Percentiles rank a stretch among this genome's conserved stretches.
These are phyloP conservation scores for Todiramphus saurophagus DNA, from an alignment of 2,113 vertebrate species.

Conservation along the genomic window DNA sequence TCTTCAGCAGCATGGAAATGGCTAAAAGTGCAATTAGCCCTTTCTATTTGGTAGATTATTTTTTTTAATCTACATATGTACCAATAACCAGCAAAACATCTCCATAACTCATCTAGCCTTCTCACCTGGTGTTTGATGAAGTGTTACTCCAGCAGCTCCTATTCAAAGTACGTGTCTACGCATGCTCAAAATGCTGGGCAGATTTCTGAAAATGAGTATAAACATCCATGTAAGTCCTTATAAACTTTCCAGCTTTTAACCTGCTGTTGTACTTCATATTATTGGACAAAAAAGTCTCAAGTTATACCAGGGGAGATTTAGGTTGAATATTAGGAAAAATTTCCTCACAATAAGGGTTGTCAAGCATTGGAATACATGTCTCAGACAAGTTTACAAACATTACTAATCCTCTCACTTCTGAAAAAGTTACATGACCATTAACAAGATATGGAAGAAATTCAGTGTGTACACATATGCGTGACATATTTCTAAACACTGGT, in stretches of 20 bases:
- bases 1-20: background rate
- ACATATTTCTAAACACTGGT: background rate
- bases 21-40: background rate
- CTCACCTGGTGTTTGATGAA: background rate
- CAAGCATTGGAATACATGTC: background rate
- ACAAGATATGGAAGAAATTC: background rate
- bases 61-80: background rate
- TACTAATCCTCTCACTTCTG: background rate
- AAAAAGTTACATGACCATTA: background rate
- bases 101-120: background rate
- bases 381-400: background rate
- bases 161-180: background rate
- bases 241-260: background rate
- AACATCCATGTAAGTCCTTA: background rate
- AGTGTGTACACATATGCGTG: background rate
- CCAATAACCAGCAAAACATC: background rate
- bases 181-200: background rate
- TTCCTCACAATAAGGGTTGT: background rate
- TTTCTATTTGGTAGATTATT: background rate
- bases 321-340: background rate
- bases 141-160: background rate
- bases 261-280: background rate
- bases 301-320: background rate
- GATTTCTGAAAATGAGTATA: background rate
- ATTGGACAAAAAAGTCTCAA: background rate